A percentile compares a stretch with the other conserved stretches of the same genome.
phyloP scores from a whole-genome alignment of 2,888 invertebrate genomes.

The Calameuta idolon region DNA sequence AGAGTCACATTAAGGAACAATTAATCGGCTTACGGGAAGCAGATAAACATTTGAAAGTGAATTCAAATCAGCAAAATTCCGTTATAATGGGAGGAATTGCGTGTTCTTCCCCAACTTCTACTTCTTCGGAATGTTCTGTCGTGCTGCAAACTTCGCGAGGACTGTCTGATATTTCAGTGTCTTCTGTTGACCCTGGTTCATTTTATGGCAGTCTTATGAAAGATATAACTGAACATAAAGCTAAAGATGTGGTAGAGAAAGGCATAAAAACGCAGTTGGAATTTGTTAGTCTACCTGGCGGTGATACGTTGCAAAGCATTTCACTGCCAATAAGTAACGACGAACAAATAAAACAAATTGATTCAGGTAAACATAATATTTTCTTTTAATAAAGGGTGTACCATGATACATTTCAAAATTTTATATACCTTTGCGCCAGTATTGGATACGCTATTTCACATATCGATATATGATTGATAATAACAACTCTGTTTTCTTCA shows the following conservation, averaged over 20 bases:
- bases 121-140: slow-evolving; percentile 44
- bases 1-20: slow-evolving; percentile 43
- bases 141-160: slow-evolving; percentile 37
- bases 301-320: slow-evolving; percentile 44
- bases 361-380: no score
- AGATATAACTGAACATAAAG: slow-evolving; percentile 10
- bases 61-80: slow-evolving; percentile 34
- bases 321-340: slow-evolving; percentile 36
- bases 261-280: slow-evolving; percentile 22
- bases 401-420: no score
- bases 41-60: slow-evolving; percentile 28
- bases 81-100: slow-evolving; percentile 36
- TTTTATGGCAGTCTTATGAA: slow-evolving; percentile 8
- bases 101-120: slow-evolving; percentile 48
- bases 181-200: slow-evolving; percentile 32
- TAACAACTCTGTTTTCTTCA: no score
- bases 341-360: slow-evolving; percentile 16
- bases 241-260: slow-evolving; percentile 4
- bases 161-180: slow-evolving; percentile 44
- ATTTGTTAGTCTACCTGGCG: slow-evolving; percentile 50
- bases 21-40: slow-evolving; percentile 36
- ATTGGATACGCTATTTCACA: no score
- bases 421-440: no score
- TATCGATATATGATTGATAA: no score
- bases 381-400: no score